A percentile compares a stretch with the other conserved stretches of the same genome.
Conservation (phyloP, 1,140 invertebrate genomes). For the Drosophila mauritiana region DNA sequence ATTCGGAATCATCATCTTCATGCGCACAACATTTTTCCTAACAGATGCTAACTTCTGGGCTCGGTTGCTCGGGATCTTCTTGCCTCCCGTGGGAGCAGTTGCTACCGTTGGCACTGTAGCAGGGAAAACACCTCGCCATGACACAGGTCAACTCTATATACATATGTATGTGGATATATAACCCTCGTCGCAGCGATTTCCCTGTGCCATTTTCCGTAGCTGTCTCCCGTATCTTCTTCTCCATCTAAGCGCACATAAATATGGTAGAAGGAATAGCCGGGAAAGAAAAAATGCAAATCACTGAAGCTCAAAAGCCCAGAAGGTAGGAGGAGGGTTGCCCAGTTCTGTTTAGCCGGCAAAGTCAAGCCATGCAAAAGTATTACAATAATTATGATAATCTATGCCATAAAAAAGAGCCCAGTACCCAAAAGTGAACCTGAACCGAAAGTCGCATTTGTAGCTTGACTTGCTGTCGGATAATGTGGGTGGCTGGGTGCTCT, state of each 20-base stretch:
- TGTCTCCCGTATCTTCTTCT: conserved; percentile 46
- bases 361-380: conserved; percentile 82
- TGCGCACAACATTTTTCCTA: conserved; percentile 11
- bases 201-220: conserved; percentile 19
- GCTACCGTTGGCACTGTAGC: conserved; percentile 63
- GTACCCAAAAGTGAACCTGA: conserved; percentile 30
- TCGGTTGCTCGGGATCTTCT: conserved; percentile 40
- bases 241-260: conserved; percentile 69
- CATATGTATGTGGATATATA: not conserved
- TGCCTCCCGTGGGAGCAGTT: conserved; percentile 61
- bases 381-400: conserved; percentile 84
- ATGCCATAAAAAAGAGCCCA: conserved; percentile 76
- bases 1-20: conserved; percentile 34
- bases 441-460: conserved; percentile 68
- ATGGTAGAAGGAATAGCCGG: conserved; percentile 36
- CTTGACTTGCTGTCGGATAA: conserved; percentile 34
- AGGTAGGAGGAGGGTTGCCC: conserved; percentile 2
- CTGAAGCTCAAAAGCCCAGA: conserved; percentile 77
- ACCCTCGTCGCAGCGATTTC: conserved; percentile 9
- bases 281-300: conserved; percentile 72
- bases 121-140: conserved; percentile 41
- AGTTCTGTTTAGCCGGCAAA: conserved; percentile 17
- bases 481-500: conserved; percentile 16
- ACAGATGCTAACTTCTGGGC: conserved; percentile 40
- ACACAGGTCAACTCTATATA: conserved; percentile 64